Percentiles rank a stretch among this genome's conserved stretches.
phyloP scores from a whole-genome alignment of 2,113 vertebrate genomes.

The Setophaga kirtlandii region DNA sequence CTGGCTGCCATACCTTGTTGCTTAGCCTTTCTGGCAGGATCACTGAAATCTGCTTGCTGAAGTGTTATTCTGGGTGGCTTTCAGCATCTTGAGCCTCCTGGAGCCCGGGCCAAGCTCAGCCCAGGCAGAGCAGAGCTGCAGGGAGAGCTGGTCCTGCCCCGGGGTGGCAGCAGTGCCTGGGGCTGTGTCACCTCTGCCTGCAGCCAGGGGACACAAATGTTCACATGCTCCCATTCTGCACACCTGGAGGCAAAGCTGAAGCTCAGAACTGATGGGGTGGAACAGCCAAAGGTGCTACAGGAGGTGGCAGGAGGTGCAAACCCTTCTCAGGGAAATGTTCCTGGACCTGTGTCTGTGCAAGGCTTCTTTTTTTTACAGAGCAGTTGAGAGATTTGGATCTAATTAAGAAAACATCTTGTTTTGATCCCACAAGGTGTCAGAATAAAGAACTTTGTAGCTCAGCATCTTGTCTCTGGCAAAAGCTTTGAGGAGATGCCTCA shows the following conservation, averaged over 20 bases:
- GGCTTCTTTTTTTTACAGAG: background rate
- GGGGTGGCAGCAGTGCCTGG: background rate
- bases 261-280: background rate
- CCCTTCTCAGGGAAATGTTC: background rate
- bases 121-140: background rate
- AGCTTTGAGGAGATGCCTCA: background rate
- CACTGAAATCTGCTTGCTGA: background rate
- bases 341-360: background rate
- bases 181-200: background rate
- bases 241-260: background rate
- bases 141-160: background rate
- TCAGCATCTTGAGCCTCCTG: background rate
- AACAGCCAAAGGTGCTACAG: background rate
- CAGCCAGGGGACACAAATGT: background rate
- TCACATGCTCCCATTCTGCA: background rate
- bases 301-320: background rate
- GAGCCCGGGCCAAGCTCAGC: background rate
- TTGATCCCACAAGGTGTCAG: background rate
- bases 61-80: rapidly evolving
- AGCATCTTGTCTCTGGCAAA: background rate
- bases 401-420: background rate
- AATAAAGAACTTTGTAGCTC: background rate
- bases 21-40: background rate
- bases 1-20: background rate
- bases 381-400: background rate